Conservation (phyloP, 2,797 vertebrate species). For the Erpetoichthys calabaricus region DNA sequence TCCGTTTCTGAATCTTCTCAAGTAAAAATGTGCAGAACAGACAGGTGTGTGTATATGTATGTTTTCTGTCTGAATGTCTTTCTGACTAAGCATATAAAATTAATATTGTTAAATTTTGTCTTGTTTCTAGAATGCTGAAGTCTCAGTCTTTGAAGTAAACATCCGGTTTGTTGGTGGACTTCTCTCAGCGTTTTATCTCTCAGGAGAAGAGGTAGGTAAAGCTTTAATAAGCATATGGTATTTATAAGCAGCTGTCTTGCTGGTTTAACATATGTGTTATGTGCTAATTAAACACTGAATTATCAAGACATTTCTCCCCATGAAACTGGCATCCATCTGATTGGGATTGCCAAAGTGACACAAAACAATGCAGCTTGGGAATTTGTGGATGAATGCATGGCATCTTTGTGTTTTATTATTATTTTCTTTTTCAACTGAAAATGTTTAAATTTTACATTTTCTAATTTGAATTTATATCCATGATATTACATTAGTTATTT, state of each 20-base stretch:
- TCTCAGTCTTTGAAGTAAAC: constrained; percentile 96
- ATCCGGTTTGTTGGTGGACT: constrained; percentile 94
- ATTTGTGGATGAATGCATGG: too few species aligned
- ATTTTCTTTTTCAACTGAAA: too few species aligned
- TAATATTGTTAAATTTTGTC: constrained; percentile 16
- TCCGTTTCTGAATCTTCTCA: too few species aligned
- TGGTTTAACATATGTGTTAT: not conserved
- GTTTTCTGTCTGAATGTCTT: too few species aligned
- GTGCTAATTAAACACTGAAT: not conserved
- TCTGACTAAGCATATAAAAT: too few species aligned
- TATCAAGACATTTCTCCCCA: not conserved
- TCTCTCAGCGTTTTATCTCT: constrained; percentile 92
- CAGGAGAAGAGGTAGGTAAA: constrained; percentile 84
- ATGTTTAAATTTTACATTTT: too few species aligned
- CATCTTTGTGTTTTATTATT: too few species aligned
- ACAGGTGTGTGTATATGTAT: too few species aligned
- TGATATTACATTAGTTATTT: too few species aligned
- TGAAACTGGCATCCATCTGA: not conserved
- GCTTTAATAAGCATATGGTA: not conserved
- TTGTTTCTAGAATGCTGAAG: constrained; percentile 70
- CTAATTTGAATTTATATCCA: too few species aligned
- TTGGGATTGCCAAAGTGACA: not conserved
- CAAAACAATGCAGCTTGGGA: not conserved
- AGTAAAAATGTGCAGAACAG: too few species aligned
- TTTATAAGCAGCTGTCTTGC: not conserved